These are phyloP conservation scores for Achlya flavicornis DNA, from an alignment of 2,888 invertebrate species.

Conservation along the genomic window DNA sequence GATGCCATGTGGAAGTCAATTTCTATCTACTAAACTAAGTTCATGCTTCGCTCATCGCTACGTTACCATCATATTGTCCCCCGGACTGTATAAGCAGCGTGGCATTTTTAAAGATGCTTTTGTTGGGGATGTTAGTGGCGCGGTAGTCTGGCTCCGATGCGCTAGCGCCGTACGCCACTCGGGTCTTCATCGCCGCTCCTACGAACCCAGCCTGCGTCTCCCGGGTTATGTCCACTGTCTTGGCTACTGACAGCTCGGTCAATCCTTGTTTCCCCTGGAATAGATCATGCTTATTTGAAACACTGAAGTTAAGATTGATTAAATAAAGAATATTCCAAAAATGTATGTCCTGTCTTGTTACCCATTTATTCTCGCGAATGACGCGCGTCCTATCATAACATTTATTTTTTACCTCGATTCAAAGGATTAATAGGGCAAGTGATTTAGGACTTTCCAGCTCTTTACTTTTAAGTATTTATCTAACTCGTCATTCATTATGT, in stretches of 20 bases:
- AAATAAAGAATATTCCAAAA: no score
- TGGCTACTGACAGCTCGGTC: constrained; percentile 88
- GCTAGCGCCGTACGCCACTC: constrained; percentile 94
- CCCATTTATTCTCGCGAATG: no score
- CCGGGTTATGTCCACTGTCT: constrained; percentile 88
- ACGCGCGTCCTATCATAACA: no score
- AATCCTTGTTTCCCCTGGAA: background rate
- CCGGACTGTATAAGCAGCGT: constrained; percentile 97
- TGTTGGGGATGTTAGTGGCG: constrained; percentile 87
- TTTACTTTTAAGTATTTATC: no score
- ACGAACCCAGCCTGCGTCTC: constrained; percentile 88
- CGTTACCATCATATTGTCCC: constrained; percentile 92
- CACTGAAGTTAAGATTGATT: constrained; percentile 9
- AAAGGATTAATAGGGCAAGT: no score
- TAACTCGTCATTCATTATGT: no score
- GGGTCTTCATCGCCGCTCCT: constrained; percentile 93
- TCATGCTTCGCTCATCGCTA: no score
- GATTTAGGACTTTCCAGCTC: no score
- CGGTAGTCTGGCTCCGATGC: constrained; percentile 95
- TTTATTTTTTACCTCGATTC: no score
- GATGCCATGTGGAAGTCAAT: no score
- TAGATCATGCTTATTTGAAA: constrained; percentile 76
- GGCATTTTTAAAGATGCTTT: constrained; percentile 88
- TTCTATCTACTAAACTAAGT: no score
- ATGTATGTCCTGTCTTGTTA: no score